Evolutionary conservation across 2,113 vertebrate genomes (phyloP).

Genomic region (Mesitornis unicolor): DNA sequence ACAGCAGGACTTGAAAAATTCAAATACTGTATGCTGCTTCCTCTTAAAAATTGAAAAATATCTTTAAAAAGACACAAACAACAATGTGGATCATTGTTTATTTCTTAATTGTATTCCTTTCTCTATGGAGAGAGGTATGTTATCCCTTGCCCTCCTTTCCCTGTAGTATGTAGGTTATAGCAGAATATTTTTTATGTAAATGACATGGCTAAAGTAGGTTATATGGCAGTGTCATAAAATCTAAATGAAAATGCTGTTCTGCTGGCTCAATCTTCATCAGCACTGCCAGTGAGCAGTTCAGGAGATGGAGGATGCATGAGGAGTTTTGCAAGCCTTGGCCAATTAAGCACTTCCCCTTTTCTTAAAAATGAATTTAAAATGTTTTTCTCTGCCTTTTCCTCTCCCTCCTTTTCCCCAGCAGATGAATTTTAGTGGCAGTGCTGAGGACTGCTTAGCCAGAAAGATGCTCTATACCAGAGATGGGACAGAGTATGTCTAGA

Average conservation of each 20-base stretch:
- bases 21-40: not conserved
- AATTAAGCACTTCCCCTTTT: not conserved
- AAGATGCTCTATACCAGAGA: not conserved
- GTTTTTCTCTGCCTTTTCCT: not conserved
- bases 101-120: not conserved
- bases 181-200: conserved; percentile 13
- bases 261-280: conserved; percentile 1
- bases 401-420: not conserved
- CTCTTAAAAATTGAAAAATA: not conserved
- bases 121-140: not conserved
- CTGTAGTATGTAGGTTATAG: not conserved
- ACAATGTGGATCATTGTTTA: not conserved
- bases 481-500: not conserved
- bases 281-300: not conserved
- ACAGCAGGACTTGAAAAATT: not conserved
- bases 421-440: not conserved
- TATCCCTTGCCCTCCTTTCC: not conserved
- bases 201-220: not conserved
- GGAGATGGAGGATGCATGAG: not conserved
- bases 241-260: not conserved
- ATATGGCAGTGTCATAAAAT: not conserved
- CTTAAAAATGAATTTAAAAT: not conserved
- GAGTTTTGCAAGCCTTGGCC: not conserved
- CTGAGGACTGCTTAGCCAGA: not conserved
- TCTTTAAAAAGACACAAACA: not conserved